Conservation (phyloP, 2,888 invertebrate genomes). For the Drosophila neutralis region DNA sequence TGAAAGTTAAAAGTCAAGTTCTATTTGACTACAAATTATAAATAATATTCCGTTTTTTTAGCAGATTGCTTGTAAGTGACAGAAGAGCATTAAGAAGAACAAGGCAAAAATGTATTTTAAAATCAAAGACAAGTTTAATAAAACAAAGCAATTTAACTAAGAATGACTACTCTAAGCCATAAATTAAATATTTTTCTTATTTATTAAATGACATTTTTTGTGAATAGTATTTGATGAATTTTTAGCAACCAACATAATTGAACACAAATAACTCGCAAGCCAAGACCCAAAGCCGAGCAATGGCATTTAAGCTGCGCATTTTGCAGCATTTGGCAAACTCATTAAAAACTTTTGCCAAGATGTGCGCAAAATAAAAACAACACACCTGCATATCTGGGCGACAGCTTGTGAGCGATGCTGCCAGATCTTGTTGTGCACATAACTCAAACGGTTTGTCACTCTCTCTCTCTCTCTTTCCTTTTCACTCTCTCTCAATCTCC, state of each 20-base stretch:
- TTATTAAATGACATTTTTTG: not conserved
- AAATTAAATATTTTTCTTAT: no score
- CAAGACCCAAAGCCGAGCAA: constrained; percentile 30
- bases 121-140: not conserved
- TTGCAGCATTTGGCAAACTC: constrained; percentile 78
- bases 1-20: not conserved
- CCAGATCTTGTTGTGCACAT: constrained; percentile 57
- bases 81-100: not conserved
- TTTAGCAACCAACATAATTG: constrained; percentile 3
- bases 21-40: not conserved
- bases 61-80: not conserved
- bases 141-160: no score
- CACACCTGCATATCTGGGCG: constrained; percentile 55
- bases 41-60: not conserved
- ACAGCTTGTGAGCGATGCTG: constrained; percentile 46
- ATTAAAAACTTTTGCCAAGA: constrained; percentile 75
- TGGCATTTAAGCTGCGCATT: constrained; percentile 34
- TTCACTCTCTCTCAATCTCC: constrained; percentile 6
- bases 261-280: constrained; percentile 25
- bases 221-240: not conserved
- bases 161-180: no score
- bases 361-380: constrained; percentile 13
- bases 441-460: constrained; percentile 52
- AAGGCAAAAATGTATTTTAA: not conserved
- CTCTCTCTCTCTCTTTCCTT: not conserved